These are phyloP conservation scores for Chrysogorgia sp. DNA, from an alignment of 92 coral and sea anemone species.

Conservation along the genomic window DNA sequence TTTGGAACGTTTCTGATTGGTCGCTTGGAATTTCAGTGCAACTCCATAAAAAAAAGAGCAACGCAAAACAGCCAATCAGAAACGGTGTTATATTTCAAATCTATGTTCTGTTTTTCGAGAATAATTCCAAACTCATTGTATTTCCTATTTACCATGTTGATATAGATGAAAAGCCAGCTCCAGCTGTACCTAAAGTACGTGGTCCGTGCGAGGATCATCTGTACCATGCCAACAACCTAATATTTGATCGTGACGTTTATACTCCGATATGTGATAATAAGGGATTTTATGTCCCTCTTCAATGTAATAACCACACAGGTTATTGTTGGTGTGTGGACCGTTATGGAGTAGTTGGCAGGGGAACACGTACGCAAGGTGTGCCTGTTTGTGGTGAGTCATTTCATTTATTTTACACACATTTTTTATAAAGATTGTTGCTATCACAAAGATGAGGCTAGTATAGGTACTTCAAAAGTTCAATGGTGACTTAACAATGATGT, in stretches of 20 bases:
- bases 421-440: neutral
- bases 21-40: no score
- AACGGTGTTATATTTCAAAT: no score
- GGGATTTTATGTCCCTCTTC: conserved; percentile 71
- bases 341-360: conserved; percentile 79
- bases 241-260: conserved; percentile 18
- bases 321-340: conserved; percentile 82
- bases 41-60: no score
- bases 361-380: conserved; percentile 56
- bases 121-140: neutral
- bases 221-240: conserved; percentile 7
- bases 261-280: conserved; percentile 56
- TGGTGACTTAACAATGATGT: no score
- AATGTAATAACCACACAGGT: conserved; percentile 62
- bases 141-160: neutral
- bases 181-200: conserved; percentile 23
- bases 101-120: neutral
- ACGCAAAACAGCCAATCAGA: no score
- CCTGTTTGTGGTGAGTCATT: conserved; percentile 48
- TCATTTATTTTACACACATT: neutral
- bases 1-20: no score
- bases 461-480: no score
- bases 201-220: conserved; percentile 40
- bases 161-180: conserved; percentile 12
- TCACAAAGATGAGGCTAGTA: no score